Percentiles rank a stretch among this genome's conserved stretches.
Evolutionary conservation across 2,113 vertebrate species (phyloP).

Genomic region (Notarius lentiginosus): DNA sequence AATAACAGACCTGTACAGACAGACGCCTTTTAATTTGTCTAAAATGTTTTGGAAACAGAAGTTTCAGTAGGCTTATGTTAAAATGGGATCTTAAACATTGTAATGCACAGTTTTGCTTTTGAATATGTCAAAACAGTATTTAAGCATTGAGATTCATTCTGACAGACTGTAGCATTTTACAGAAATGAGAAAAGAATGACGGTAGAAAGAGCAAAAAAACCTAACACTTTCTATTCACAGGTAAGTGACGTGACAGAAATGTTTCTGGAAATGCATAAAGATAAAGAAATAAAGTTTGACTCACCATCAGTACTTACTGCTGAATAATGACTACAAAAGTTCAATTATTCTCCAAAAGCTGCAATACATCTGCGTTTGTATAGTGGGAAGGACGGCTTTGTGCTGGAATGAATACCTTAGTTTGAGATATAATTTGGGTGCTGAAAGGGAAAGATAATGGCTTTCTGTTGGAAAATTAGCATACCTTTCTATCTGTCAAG

Average conservation of each 20-base stretch:
- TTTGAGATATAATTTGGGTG: conserved; percentile 8
- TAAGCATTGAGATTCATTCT: not conserved
- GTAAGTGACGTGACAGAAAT: conserved; percentile 10
- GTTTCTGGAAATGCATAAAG: not conserved
- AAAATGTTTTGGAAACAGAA: not conserved
- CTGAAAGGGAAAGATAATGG: conserved; percentile 18
- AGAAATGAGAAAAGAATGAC: not conserved
- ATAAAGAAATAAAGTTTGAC: conserved; percentile 5
- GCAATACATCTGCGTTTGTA: conserved; percentile 1
- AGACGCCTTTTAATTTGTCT: not conserved
- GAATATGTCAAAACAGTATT: conserved; percentile 17
- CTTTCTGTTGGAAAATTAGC: conserved; percentile 1
- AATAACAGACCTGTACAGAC: not conserved
- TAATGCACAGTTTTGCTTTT: not conserved
- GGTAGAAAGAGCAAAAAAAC: not conserved
- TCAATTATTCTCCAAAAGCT: conserved; percentile 3
- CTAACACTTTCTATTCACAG: not conserved
- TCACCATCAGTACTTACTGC: conserved; percentile 1
- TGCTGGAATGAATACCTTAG: conserved; percentile 6
- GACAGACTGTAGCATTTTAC: not conserved
- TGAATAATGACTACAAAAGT: conserved; percentile 14
- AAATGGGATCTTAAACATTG: not conserved
- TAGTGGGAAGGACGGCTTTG: not conserved
- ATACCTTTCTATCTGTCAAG: conserved; percentile 14
- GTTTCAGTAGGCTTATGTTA: not conserved